A percentile compares a stretch with the other conserved stretches of the same genome.
Conservation (phyloP, 1,140 invertebrate genomes). For the Cotesia vestalis region DNA sequence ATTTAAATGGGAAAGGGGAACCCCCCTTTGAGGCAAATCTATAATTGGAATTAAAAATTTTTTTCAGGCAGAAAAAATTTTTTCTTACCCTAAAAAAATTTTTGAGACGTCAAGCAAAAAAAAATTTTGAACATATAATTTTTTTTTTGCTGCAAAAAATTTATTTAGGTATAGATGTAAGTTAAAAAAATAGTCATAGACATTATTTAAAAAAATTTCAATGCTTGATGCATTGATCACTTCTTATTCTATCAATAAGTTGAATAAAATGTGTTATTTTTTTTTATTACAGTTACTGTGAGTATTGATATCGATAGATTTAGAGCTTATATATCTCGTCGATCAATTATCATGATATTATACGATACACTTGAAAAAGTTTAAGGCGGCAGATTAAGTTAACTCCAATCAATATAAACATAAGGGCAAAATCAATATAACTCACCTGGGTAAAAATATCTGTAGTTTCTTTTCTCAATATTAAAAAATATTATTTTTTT, state of each 20-base stretch:
- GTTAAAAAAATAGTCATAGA: too few relatives aligned
- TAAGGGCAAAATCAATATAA: constrained; percentile 35
- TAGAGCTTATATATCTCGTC: constrained; percentile 12
- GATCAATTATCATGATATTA: constrained; percentile 28
- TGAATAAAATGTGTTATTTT: constrained; percentile 9
- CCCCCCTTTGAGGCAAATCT: too few relatives aligned
- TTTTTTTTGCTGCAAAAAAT: too few relatives aligned
- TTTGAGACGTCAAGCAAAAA: too few relatives aligned
- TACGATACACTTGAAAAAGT: background rate
- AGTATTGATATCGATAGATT: background rate
- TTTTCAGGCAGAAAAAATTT: too few relatives aligned
- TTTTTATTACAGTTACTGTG: background rate
- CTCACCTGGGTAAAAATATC: constrained; percentile 14
- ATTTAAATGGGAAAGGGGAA: too few relatives aligned
- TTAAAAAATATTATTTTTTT: constrained; percentile 12
- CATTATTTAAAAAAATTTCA: too few relatives aligned
- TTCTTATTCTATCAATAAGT: background rate
- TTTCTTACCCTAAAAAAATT: too few relatives aligned
- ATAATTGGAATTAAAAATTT: too few relatives aligned
- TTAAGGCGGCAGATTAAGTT: constrained; percentile 22
- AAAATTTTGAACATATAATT: too few relatives aligned
- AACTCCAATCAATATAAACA: background rate
- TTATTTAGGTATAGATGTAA: too few relatives aligned
- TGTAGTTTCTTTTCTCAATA: constrained; percentile 1
- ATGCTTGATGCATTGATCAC: too few relatives aligned